These are phyloP conservation scores for Datnioides undecimradiatus DNA, from an alignment of 2,113 vertebrate genomes.

Conservation along the genomic window DNA sequence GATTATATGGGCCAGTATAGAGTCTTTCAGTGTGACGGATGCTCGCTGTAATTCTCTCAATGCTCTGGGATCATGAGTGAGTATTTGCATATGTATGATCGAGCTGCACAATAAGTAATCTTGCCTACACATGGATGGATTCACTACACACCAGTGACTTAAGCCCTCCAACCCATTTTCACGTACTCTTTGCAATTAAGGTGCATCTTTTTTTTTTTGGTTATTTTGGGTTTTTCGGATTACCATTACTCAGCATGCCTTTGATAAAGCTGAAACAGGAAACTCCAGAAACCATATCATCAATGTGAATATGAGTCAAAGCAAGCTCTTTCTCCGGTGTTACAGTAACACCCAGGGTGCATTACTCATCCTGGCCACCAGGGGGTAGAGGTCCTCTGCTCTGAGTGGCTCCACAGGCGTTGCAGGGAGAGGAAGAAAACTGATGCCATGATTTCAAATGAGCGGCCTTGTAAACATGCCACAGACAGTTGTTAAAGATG, in stretches of 20 bases:
- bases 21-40: conserved; percentile 70
- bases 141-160: conserved; percentile 77
- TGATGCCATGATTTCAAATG: conserved; percentile 67
- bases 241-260: conserved; percentile 59
- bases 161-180: conserved; percentile 72
- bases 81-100: conserved; percentile 82
- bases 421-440: conserved; percentile 32
- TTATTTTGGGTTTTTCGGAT: conserved; percentile 47
- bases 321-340: conserved; percentile 11
- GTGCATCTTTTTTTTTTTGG: conserved; percentile 31
- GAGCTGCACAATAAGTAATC: conserved; percentile 76
- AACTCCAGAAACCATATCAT: conserved; percentile 32
- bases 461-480: conserved; percentile 73
- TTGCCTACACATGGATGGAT: conserved; percentile 69
- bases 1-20: conserved; percentile 76
- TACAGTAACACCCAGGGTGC: conserved; percentile 6
- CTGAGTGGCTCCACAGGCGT: conserved; percentile 2
- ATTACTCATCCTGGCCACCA: conserved; percentile 63
- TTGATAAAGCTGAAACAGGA: conserved; percentile 36
- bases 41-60: conserved; percentile 76
- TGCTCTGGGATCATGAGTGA: conserved; percentile 67
- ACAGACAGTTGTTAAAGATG: conserved; percentile 67
- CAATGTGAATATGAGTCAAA: conserved; percentile 47
- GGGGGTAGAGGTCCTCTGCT: conserved; percentile 77
- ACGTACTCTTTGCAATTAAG: conserved; percentile 68